These are phyloP conservation scores for Drosophila anceps DNA, from an alignment of 2,888 invertebrate species.

Conservation along the genomic window DNA sequence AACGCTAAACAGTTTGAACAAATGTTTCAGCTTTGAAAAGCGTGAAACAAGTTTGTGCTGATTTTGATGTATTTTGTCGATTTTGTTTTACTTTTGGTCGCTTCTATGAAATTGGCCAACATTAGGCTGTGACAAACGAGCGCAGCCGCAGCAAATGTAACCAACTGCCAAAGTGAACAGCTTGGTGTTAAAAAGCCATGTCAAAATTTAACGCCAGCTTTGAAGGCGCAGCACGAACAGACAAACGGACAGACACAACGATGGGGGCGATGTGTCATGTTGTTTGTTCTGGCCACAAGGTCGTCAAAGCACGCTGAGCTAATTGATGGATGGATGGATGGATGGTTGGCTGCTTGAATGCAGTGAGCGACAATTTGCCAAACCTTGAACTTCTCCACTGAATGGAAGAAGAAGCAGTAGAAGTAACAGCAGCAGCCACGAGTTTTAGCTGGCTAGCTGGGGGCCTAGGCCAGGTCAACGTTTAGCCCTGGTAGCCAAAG, in stretches of 20 bases:
- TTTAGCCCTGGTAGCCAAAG: constrained; percentile 30
- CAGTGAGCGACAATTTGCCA: constrained; percentile 75
- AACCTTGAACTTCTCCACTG: constrained; percentile 71
- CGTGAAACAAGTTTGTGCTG: constrained; percentile 64
- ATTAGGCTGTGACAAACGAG: constrained; percentile 71
- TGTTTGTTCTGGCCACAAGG: constrained; percentile 62
- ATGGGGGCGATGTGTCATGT: constrained; percentile 49
- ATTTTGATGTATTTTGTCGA: constrained; percentile 9
- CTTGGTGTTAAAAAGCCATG: constrained; percentile 75
- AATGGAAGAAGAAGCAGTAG: constrained; percentile 23
- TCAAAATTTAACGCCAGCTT: constrained; percentile 77
- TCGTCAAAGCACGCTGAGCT: constrained; percentile 40
- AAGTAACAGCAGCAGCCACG: not conserved
- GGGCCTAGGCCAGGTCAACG: constrained; percentile 41
- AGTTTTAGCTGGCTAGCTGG: constrained; percentile 16
- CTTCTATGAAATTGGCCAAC: constrained; percentile 60
- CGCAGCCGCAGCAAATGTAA: constrained; percentile 48
- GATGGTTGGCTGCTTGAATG: constrained; percentile 30
- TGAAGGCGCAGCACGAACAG: constrained; percentile 5
- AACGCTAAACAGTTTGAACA: constrained; percentile 54
- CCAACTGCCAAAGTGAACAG: constrained; percentile 27
- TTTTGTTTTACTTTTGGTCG: constrained; percentile 11
- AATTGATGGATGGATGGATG: constrained; percentile 66
- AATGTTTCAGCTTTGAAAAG: constrained; percentile 55
- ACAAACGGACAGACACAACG: not conserved